Evolutionary conservation across 2,797 vertebrate species (phyloP).

Genomic region (Ciconia nigra): DNA sequence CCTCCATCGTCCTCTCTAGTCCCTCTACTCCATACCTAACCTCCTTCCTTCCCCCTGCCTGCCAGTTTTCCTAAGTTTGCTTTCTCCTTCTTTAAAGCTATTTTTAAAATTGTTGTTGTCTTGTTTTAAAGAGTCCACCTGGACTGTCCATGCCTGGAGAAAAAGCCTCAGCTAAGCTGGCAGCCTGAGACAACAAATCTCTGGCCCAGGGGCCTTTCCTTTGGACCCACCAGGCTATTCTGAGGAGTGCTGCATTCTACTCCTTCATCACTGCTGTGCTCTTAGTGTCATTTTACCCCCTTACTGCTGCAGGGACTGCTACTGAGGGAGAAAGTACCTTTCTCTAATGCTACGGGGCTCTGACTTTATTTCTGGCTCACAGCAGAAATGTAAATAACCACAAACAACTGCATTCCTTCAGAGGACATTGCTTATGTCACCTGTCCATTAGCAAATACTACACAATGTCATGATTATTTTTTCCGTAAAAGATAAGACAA

Average conservation of each 20-base stretch:
- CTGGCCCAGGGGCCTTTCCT: background rate
- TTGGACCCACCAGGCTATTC: background rate
- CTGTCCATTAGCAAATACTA: background rate
- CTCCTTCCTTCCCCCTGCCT: background rate
- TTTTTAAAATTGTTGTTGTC: background rate
- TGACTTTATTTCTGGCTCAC: background rate
- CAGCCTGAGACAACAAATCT: background rate
- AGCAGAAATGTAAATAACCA: background rate
- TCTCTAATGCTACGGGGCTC: background rate
- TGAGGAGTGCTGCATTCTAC: background rate
- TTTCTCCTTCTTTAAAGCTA: background rate
- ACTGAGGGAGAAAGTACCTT: background rate
- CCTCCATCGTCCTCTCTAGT: background rate
- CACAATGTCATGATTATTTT: background rate
- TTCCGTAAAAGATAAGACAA: background rate
- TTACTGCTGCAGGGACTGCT: background rate
- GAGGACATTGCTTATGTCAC: background rate
- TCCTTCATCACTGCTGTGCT: background rate
- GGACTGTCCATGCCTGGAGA: background rate
- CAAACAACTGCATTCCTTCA: background rate
- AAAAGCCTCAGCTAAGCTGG: background rate
- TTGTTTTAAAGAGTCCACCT: background rate
- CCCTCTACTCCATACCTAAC: background rate
- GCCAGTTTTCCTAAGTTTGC: background rate
- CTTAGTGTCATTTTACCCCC: background rate